Base-by-base conservation (phyloP, 1,140 invertebrate genomes). In the Neotoxoptera formosana region DNA sequence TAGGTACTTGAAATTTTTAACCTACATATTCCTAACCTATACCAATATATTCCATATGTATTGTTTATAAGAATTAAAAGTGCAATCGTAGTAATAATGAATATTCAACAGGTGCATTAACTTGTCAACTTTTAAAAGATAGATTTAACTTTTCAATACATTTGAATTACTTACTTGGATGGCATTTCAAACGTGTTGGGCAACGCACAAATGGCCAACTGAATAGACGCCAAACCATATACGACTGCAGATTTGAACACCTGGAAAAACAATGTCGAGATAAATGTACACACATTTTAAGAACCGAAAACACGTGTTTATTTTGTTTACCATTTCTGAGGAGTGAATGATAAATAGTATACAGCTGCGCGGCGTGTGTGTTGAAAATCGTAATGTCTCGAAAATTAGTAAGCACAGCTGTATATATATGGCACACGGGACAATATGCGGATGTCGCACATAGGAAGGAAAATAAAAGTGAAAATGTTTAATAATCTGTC, bases 381-480 rank as follows among this genome's bases (percentile, higher is more conserved):
- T 92, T 25, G 45, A 81, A 51, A 48, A 92, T 34, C n/a, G n/a
- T 47, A 91, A 51, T 92, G 76, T 92, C 67, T 83, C n/a, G 1
- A 53, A 53, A 81, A 81, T 92, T 53, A 21, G 76, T 76, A 89
- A 56, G 8, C n/a, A 25, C 41, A 23, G 1, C 9, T n/a, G 41
- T 91, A 45, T 91, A 56, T 91, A 92, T 83, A 92, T 92, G 11
- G 45, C 30, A 23, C 25, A 25, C 1, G n/a, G 30, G 21, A 92
- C 91, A 92, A 92, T 92, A 92, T 83, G 76, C 91, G 91, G 91
- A 92, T 92, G 76, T 92, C 91, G 4, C 34, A 92, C 34, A 41
- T 6, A 30, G 47, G n/a, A 51, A 92, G 47, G 67, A 92, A 92
- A 92, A 83, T 34, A 92, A 92, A 92, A 92, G 91, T 92, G 91